phyloP scores from a whole-genome alignment of 2,888 invertebrate genomes.

The Agonum fuliginosum region DNA sequence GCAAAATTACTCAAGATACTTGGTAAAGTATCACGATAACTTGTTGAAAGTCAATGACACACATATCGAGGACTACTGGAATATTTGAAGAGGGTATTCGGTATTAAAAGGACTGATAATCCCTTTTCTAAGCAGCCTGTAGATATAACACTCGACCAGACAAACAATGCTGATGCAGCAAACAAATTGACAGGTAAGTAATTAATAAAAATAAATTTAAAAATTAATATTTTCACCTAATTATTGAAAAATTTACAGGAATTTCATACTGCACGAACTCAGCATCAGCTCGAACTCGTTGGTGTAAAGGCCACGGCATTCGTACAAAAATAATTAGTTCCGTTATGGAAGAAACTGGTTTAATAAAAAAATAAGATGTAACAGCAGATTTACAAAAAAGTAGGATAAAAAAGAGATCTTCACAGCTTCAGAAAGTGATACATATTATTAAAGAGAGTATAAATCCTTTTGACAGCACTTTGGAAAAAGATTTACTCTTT shows the following conservation, averaged over 20 bases:
- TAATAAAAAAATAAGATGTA: not conserved
- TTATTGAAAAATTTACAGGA: too few relatives aligned
- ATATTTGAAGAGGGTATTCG: constrained; percentile 55
- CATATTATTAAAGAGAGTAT: not conserved
- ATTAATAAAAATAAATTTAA: too few relatives aligned
- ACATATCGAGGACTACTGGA: too few relatives aligned
- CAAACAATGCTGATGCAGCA: constrained; percentile 63
- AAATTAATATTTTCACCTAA: too few relatives aligned
- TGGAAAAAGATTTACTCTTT: not conserved
- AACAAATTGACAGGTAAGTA: constrained; percentile 60
- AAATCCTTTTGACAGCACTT: not conserved
- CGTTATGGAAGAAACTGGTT: not conserved
- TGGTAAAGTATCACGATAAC: not conserved
- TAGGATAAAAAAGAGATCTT: not conserved
- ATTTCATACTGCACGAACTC: not conserved
- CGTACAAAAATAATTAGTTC: constrained; percentile 43
- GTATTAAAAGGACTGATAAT: constrained; percentile 62
- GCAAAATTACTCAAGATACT: not conserved
- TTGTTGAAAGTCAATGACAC: too few relatives aligned
- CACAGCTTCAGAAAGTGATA: not conserved
- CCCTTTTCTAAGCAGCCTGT: constrained; percentile 62
- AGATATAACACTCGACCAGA: constrained; percentile 62
- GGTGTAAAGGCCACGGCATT: constrained; percentile 64
- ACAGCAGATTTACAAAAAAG: not conserved
- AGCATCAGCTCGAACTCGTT: constrained; percentile 63